phyloP scores from a whole-genome alignment of 2,113 vertebrate genomes.

The Vulpes lagopus region DNA sequence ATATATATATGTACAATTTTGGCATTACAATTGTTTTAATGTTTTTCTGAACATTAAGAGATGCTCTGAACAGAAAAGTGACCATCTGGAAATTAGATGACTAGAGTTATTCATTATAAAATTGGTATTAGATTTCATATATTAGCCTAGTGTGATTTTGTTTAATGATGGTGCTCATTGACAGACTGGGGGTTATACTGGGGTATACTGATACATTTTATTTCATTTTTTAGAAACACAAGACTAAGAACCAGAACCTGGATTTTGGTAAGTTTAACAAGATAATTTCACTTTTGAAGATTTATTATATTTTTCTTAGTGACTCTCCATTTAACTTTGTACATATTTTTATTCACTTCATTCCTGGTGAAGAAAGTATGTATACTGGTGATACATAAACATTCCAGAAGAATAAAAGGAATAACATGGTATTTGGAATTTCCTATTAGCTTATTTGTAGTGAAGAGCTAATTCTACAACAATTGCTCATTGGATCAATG shows the following conservation, averaged over 20 bases:
- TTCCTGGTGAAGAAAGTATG: not conserved
- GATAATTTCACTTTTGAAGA: not conserved
- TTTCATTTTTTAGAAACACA: constrained; percentile 31
- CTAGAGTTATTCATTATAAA: not conserved
- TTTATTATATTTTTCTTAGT: constrained; percentile 28
- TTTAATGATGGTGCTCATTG: not conserved
- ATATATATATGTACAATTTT: not conserved
- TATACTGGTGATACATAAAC: not conserved
- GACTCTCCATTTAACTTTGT: not conserved
- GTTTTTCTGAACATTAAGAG: not conserved
- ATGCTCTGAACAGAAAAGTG: not conserved
- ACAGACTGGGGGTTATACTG: not conserved
- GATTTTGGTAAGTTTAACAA: not conserved
- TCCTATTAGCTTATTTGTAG: constrained; percentile 29
- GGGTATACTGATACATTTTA: not conserved
- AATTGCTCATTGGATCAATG: not conserved
- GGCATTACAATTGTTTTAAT: not conserved
- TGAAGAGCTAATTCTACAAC: constrained; percentile 44
- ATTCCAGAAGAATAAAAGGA: not conserved
- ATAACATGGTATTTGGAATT: not conserved
- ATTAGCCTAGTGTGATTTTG: not conserved
- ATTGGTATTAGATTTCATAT: not conserved
- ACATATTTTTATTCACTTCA: constrained; percentile 37
- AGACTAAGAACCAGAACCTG: not conserved
- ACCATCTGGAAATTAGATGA: constrained; percentile 25